Evolutionary conservation across 2,888 invertebrate genomes (phyloP).

Genomic region (Melinaea menophilus): DNA sequence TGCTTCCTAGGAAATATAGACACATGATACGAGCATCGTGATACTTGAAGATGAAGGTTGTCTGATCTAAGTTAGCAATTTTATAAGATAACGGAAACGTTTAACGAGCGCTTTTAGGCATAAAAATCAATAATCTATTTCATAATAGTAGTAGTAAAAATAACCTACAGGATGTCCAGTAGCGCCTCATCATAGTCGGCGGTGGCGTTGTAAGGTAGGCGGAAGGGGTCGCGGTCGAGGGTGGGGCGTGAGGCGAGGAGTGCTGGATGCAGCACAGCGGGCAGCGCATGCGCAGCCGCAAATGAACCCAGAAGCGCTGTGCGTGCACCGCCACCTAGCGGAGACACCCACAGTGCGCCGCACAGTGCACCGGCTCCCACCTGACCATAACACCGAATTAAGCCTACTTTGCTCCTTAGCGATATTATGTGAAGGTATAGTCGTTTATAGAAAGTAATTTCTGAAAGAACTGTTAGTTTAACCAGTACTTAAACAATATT

Average conservation of each 20-base stretch:
- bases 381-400: constrained; percentile 35
- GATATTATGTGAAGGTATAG: no score
- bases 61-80: no score
- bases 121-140: no score
- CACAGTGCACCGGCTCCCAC: constrained; percentile 60
- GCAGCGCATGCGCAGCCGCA: constrained; percentile 50
- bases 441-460: no score
- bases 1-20: constrained; percentile 5
- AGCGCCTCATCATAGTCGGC: constrained; percentile 44
- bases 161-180: constrained; percentile 47
- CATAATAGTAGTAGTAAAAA: no score
- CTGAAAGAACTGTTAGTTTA: no score
- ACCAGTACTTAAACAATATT: no score
- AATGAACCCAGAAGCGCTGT: constrained; percentile 46
- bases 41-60: background rate
- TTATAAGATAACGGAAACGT: no score
- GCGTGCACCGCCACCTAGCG: constrained; percentile 53
- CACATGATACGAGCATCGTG: constrained; percentile 1
- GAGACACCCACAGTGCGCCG: constrained; percentile 63
- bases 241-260: constrained; percentile 49
- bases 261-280: constrained; percentile 50
- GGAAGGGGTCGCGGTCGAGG: constrained; percentile 58
- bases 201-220: constrained; percentile 48
- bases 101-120: no score
- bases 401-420: no score